Evolutionary conservation across 2,797 vertebrate species (phyloP).

Genomic region (Parotocinclus haroldoi): DNA sequence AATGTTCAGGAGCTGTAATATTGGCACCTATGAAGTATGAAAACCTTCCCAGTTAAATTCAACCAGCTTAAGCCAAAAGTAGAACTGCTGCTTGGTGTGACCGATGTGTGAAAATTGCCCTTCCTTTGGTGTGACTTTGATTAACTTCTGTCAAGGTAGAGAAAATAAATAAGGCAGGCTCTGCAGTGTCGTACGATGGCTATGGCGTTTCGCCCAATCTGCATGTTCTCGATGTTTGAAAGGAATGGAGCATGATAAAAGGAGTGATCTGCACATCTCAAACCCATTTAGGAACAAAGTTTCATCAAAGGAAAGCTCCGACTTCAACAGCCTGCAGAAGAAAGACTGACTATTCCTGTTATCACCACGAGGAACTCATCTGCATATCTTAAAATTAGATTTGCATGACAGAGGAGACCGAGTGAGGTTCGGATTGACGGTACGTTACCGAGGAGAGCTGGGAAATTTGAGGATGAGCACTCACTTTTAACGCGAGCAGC

Average conservation of each 20-base stretch:
- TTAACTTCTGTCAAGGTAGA: conserved; percentile 1
- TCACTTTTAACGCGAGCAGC: neutral
- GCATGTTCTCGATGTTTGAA: conserved; percentile 32
- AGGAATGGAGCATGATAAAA: conserved; percentile 19
- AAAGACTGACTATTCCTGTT: conserved; percentile 2
- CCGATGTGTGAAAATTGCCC: conserved; percentile 11
- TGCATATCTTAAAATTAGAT: conserved; percentile 11
- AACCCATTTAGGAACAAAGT: conserved; percentile 14
- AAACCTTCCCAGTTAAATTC: too few species aligned
- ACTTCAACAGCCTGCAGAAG: conserved; percentile 8
- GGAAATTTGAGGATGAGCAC: neutral
- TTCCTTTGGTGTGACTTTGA: conserved; percentile 17
- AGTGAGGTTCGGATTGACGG: neutral
- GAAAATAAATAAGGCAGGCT: conserved; percentile 8
- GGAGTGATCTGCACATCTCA: conserved; percentile 11
- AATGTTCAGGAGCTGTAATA: too few species aligned
- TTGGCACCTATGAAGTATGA: too few species aligned
- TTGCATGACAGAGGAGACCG: neutral
- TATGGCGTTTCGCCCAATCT: conserved; percentile 43
- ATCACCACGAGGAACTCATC: neutral
- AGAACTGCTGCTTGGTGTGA: too few species aligned
- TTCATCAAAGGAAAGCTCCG: conserved; percentile 28
- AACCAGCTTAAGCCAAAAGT: too few species aligned
- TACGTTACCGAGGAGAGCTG: neutral
- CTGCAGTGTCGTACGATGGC: neutral